Base-by-base conservation (phyloP, 2,797 vertebrate species). In the Okamejei kenojei region DNA sequence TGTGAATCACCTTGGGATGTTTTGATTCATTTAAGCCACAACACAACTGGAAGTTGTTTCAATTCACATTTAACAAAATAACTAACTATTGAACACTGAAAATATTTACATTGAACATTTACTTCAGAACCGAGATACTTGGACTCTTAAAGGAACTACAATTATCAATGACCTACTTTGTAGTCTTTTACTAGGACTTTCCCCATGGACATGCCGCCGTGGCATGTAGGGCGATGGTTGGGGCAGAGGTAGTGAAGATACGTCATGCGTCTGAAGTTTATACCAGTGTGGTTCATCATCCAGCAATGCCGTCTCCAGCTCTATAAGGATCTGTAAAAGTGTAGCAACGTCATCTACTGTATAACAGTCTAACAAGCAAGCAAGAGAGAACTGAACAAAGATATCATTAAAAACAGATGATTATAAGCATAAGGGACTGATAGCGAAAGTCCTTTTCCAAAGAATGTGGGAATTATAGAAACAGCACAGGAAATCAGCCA, bases 231-330 rank as follows among this genome's bases (percentile, higher is more conserved):
- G 98, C 93, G 99, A 99, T 93, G 98, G 97, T 91, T 97, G 97
- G 95, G 99, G 99, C 96, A 99, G 97, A 95, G 99, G 99, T 96
- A 99, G 98, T 96, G 98, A 99, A 94, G 98, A 99, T 94, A 98
- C 96, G 95, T 99, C 99, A 29, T 99, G 99, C 54, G 98, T 98
- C 96, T 99, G 99, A 94, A 99, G 97, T 93, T 99, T 99, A 95
- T 99, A 99, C 98, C 98, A 99, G 94, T 99, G 99, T 94, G 99
- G 98, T 94, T 99, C 98, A 95, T 99, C 99, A 71, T 99, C 99
- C 96, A 99, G 96, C 95, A 98, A 97, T n/a, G 98, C 98, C 71
- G 98, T 99, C 96, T 99, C 99, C 96, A 99, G 95, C 96, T 99
- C 99, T 93, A 99, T 99, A 93, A 99, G 97, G 95, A 99, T 97